phyloP scores from a whole-genome alignment of 2,797 vertebrate genomes.

The Xenopus petersii region DNA sequence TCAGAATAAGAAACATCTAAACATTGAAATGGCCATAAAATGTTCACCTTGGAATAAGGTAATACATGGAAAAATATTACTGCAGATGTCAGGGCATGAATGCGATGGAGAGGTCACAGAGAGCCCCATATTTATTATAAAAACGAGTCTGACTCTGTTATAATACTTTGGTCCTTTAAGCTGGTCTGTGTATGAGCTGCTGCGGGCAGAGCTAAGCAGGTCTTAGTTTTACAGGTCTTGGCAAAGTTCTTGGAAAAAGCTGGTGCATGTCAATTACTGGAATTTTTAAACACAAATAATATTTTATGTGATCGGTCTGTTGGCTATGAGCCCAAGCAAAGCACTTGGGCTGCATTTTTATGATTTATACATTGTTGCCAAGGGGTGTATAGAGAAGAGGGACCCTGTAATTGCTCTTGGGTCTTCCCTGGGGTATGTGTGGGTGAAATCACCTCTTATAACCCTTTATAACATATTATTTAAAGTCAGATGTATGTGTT shows the following conservation, averaged over 20 bases:
- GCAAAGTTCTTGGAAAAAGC: constrained; percentile 74
- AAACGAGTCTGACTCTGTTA: neutral
- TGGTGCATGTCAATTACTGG: constrained; percentile 77
- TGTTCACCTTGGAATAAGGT: no score
- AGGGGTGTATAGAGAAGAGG: constrained; percentile 17
- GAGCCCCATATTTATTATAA: neutral
- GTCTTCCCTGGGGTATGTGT: neutral
- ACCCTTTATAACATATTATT: neutral
- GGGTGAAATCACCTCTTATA: neutral
- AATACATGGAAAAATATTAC: neutral
- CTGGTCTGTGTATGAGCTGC: constrained; percentile 27
- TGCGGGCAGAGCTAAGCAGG: constrained; percentile 54
- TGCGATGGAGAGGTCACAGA: constrained; percentile 11
- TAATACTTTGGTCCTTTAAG: constrained; percentile 18
- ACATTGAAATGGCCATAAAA: no score
- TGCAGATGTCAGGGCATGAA: neutral
- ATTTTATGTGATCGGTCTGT: constrained; percentile 78
- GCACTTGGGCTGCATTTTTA: constrained; percentile 22
- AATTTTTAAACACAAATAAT: constrained; percentile 83
- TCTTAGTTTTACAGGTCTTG: constrained; percentile 75
- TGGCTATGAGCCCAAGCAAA: constrained; percentile 64
- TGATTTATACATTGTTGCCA: constrained; percentile 26
- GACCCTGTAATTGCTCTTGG: neutral
- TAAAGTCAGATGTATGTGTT: no score
- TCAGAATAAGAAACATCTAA: no score